Percentiles rank a stretch among this genome's conserved stretches.
Evolutionary conservation across 2,113 vertebrate genomes (phyloP).

Genomic region (Scophthalmus maximus): DNA sequence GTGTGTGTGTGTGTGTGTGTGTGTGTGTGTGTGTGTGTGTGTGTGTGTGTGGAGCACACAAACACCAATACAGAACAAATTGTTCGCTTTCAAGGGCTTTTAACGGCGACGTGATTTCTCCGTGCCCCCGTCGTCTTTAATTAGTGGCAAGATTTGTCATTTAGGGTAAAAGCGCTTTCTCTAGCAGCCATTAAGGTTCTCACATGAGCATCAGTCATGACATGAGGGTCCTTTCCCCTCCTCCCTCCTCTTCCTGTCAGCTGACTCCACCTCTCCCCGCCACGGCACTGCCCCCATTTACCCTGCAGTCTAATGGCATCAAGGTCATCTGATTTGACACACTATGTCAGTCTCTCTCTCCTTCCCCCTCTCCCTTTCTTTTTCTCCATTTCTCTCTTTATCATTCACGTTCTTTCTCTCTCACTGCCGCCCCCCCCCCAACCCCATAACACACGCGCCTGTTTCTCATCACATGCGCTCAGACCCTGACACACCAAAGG

Average conservation of each 20-base stretch:
- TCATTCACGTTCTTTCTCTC: constrained; percentile 12
- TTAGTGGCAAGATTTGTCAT: not conserved
- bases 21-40: not conserved
- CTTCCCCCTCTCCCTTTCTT: constrained; percentile 13
- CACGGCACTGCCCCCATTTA: constrained; percentile 9
- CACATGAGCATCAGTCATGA: constrained; percentile 43
- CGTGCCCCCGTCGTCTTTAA: not conserved
- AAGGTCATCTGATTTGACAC: constrained; percentile 76
- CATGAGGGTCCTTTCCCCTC: constrained; percentile 37
- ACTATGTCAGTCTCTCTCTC: constrained; percentile 25
- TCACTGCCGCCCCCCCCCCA: no score
- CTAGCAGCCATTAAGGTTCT: constrained; percentile 11
- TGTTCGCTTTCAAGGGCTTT: not conserved
- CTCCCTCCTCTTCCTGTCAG: constrained; percentile 62
- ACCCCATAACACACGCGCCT: not conserved
- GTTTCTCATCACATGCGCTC: constrained; percentile 21
- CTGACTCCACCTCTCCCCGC: constrained; percentile 52
- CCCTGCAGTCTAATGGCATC: constrained; percentile 71
- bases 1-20: not conserved
- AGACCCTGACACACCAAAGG: constrained; percentile 5
- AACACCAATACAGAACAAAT: not conserved
- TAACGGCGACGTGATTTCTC: no score
- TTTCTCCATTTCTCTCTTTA: constrained; percentile 34
- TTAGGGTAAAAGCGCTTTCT: not conserved
- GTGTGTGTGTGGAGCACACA: not conserved